Percentiles rank a stretch among this genome's conserved stretches.
phyloP scores from a whole-genome alignment of 2,888 invertebrate species.

The Conus canariensis region DNA sequence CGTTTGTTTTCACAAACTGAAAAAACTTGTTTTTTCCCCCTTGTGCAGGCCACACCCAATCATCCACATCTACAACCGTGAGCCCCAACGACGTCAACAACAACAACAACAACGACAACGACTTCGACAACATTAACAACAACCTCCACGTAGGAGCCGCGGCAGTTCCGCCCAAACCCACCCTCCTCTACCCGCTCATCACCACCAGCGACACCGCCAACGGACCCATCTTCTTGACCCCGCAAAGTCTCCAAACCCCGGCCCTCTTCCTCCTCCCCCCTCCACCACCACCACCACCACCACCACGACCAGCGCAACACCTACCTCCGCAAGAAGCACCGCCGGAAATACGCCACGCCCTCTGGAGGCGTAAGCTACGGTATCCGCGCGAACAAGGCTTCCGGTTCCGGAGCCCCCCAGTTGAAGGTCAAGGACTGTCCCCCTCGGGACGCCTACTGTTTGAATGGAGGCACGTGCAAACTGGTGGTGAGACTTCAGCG shows the following conservation, averaged over 20 bases:
- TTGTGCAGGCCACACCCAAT: not conserved
- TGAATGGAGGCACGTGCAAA: slow-evolving; percentile 31
- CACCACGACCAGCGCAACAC: not conserved
- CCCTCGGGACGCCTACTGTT: slow-evolving; percentile 12
- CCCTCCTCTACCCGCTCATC: not conserved
- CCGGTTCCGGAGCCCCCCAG: slow-evolving; percentile 14
- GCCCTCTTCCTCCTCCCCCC: not conserved
- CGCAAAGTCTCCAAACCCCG: not conserved
- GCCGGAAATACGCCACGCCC: not conserved
- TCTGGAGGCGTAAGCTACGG: slow-evolving; percentile 4
- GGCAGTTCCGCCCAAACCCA: not conserved
- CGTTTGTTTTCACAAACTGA: too few relatives aligned
- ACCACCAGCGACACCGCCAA: slow-evolving; percentile 17
- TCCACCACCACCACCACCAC: not conserved
- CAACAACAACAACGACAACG: not conserved
- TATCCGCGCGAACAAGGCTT: not conserved
- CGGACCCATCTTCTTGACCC: not conserved
- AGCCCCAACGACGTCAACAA: not conserved
- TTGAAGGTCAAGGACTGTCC: slow-evolving; percentile 34
- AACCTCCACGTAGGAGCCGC: not conserved
- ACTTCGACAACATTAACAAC: not conserved
- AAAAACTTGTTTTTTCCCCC: not conserved
- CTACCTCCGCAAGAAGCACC: slow-evolving; percentile 20
- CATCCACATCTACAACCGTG: not conserved
- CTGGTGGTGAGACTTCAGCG: slow-evolving; percentile 37